phyloP scores from a whole-genome alignment of 2,888 invertebrate genomes.

The Drosophila demipolita region DNA sequence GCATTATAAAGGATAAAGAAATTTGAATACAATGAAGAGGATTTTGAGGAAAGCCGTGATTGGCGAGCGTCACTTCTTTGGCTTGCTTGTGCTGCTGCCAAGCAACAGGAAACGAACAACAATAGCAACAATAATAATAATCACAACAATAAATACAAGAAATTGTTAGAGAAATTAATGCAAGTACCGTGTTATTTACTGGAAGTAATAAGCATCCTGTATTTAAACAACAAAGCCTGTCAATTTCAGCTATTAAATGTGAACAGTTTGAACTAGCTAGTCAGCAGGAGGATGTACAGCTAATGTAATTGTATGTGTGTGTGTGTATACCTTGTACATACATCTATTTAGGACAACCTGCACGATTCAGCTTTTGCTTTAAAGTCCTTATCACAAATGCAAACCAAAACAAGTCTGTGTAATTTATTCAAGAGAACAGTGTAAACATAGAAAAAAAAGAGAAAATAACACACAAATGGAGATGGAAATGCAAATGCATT shows the following conservation, averaged over 20 bases:
- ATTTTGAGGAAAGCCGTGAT: slow-evolving; percentile 64
- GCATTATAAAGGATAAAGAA: slow-evolving; percentile 74
- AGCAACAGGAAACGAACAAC: slow-evolving; percentile 30
- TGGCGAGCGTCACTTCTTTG: slow-evolving; percentile 63
- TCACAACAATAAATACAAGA: slow-evolving; percentile 36
- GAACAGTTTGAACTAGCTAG: background rate
- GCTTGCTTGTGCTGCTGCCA: slow-evolving; percentile 28
- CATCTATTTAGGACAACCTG: slow-evolving; percentile 14
- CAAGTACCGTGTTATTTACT: slow-evolving; percentile 51
- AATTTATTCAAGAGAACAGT: slow-evolving; percentile 70
- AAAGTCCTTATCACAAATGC: slow-evolving; percentile 49
- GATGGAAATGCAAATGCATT: slow-evolving; percentile 60
- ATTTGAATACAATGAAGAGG: slow-evolving; percentile 76
- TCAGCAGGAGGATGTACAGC: background rate
- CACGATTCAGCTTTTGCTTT: slow-evolving; percentile 55
- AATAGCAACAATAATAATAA: slow-evolving; percentile 17
- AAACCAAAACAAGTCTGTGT: slow-evolving; percentile 58
- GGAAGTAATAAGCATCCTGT: slow-evolving; percentile 7
- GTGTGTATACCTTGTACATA: background rate
- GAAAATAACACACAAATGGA: slow-evolving; percentile 52
- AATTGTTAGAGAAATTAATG: slow-evolving; percentile 64
- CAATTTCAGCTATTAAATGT: slow-evolving; percentile 13
- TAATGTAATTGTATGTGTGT: background rate
- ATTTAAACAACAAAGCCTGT: slow-evolving; percentile 10
- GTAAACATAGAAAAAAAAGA: slow-evolving; percentile 28